Evolutionary conservation across 2,888 invertebrate genomes (phyloP), one percentile per base, ranked within the genome.

Genomic region (Ephialtes manifestator): DNA sequence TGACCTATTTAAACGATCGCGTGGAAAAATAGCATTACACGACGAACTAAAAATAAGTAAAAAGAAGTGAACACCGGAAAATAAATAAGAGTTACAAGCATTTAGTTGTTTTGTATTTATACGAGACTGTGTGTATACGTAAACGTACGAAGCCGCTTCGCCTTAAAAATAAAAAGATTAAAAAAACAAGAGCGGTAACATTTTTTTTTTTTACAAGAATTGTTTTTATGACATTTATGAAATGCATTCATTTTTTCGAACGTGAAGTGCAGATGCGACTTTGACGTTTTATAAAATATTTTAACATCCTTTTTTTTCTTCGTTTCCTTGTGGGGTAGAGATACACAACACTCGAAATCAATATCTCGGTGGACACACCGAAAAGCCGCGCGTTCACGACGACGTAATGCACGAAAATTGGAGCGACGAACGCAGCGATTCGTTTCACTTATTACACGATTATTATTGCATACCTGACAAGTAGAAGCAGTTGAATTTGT

Each of bases 401-500:
- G 55, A 85, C 43, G 28, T 55, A 24, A 67, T 39, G 53, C 15
- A 20, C 63, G 20, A 31, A 11, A n/a, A 18, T 3, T 20, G 20
- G 48, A 55, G 15, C 39, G 24, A 20, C 51, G 46, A 63, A 58
- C 24, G 10, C 31, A 35, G 31, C 67, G 82, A 46, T 67, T 11
- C 8, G 24, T 63, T 60, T 35, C 31, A 67, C 53, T 55, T 46
- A 74, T 77, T 10, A 67, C n/a, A 60, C 60, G 20, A 13, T 31
- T 48, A 7, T 51, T 76, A 53, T 71, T 74, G 31, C 95, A 95
- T 95, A 97, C 98, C 98, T 95, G 97, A 96, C 95, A 98, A 94
- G 94, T 98, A 98, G 94, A 98, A 98, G 95, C 97, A 97, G 95
- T 98, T 98, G 95, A 97, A 98, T 95, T 97, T 97, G 94, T 97